Base-by-base conservation (phyloP, 2,888 invertebrate species). In the Ariolimax columbianus region DNA sequence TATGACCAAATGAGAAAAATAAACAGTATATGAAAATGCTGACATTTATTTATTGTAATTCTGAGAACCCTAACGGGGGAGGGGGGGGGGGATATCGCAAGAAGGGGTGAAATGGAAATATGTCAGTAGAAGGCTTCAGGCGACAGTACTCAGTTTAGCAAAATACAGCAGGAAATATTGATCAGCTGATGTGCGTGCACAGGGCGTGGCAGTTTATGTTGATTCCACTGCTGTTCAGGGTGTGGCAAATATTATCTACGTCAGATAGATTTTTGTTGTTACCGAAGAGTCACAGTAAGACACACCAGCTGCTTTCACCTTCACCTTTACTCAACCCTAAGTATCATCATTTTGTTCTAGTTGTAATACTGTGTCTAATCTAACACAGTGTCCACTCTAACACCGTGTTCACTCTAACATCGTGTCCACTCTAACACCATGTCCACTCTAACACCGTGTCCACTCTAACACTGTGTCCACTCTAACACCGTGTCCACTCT, bases 151-250 rank as follows among this genome's bases (percentile, higher is more conserved):
- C 33, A 33, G 66, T 9, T 33, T 11, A 11, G 33, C 7, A 11
- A 66, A 72, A 26, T 26, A 72, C 14, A 36, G 40, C 26, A 40
- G 72, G 33, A 40, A 70, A 40, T 40, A 72, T 72, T 72, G 72
- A 72, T 40, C 72, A 23, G 40, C 19, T 6, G 11, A 26, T 40
- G 72, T 9, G 40, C 72, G 72, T 19, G 72, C 9, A 19, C 72
- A 40, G 72, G 72, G 72, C 40, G 72, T 72, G 72, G 72, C 72
- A 72, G 72, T 40, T 40, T 19, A 26, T 72, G 14, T 55, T 55
- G 19, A 23, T 55, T 14, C 23, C 55, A 55, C 19, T 47, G 47
- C n/a, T n/a, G 66, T 11, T 11, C 66, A 33, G 66, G 66, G 66
- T 17, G 66, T 66, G 66, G 66, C 66, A 66, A 33, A 7, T 33